A percentile compares a stretch with the other conserved stretches of the same genome.
These are phyloP conservation scores for Oreochromis mossambicus DNA, from an alignment of 2,797 vertebrate genomes.

Conservation along the genomic window DNA sequence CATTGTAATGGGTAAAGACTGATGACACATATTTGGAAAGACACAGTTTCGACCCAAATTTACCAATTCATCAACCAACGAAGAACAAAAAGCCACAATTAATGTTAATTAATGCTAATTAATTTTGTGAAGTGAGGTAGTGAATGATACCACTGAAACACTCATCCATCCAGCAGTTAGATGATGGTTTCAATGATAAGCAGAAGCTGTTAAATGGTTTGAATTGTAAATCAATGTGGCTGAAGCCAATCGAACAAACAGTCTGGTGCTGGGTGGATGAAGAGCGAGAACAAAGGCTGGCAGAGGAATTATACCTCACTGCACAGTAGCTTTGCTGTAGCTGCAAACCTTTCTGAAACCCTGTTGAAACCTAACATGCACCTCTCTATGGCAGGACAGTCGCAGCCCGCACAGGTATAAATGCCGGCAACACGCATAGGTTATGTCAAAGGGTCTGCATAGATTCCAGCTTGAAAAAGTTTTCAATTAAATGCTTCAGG, in stretches of 20 bases:
- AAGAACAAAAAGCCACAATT: neutral
- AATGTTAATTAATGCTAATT: neutral
- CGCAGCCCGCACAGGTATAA: neutral
- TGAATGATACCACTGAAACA: neutral
- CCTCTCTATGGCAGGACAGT: neutral
- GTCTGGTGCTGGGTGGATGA: neutral
- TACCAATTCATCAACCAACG: neutral
- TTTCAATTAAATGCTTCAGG: no score
- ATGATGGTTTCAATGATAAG: neutral
- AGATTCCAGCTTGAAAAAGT: neutral
- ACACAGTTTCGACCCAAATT: neutral
- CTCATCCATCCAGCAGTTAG: neutral
- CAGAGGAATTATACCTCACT: fast-evolving
- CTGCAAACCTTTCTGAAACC: neutral
- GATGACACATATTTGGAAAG: neutral
- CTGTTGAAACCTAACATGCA: neutral
- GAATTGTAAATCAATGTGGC: neutral
- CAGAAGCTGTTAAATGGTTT: neutral
- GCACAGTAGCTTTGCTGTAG: neutral
- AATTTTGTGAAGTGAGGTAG: neutral
- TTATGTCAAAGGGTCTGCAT: neutral
- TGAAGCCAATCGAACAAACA: neutral
- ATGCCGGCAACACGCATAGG: neutral
- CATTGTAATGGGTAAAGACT: neutral
- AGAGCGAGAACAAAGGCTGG: neutral